Evolutionary conservation across 2,113 vertebrate species (phyloP).

Genomic region (Puntigrus tetrazona): DNA sequence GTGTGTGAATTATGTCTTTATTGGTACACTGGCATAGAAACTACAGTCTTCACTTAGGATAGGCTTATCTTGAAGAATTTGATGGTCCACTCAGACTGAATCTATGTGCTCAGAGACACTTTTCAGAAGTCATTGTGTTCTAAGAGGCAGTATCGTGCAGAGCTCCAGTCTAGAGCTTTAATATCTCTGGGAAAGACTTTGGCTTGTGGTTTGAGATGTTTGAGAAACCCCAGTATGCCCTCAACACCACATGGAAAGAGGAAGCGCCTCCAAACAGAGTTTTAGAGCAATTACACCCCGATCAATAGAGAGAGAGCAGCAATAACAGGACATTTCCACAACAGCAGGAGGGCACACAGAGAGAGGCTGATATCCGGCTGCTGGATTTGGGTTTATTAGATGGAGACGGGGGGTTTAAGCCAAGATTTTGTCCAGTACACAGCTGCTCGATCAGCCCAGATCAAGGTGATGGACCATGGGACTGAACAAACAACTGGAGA

Average conservation of each 20-base stretch:
- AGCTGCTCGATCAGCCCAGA: slow-evolving; percentile 52
- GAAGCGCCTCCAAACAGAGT: slow-evolving; percentile 41
- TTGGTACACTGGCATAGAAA: not conserved
- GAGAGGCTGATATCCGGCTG: slow-evolving; percentile 30
- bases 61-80: slow-evolving; percentile 12
- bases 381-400: slow-evolving; percentile 41
- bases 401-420: slow-evolving; percentile 29
- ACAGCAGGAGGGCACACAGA: slow-evolving; percentile 14
- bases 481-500: slow-evolving; percentile 49
- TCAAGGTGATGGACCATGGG: slow-evolving; percentile 55
- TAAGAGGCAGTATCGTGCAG: not conserved
- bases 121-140: slow-evolving; percentile 13
- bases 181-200: slow-evolving; percentile 13
- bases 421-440: slow-evolving; percentile 38
- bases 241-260: slow-evolving; percentile 45
- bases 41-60: not conserved
- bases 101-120: not conserved
- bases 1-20: not conserved
- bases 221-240: slow-evolving; percentile 46
- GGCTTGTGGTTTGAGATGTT: slow-evolving; percentile 16
- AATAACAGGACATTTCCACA: slow-evolving; percentile 31
- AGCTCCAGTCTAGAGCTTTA: not conserved
- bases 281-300: slow-evolving; percentile 54
- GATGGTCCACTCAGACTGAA: not conserved
- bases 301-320: slow-evolving; percentile 49